Evolutionary conservation across 1,140 invertebrate genomes (phyloP).

Genomic region (Sesamia nonagrioides): DNA sequence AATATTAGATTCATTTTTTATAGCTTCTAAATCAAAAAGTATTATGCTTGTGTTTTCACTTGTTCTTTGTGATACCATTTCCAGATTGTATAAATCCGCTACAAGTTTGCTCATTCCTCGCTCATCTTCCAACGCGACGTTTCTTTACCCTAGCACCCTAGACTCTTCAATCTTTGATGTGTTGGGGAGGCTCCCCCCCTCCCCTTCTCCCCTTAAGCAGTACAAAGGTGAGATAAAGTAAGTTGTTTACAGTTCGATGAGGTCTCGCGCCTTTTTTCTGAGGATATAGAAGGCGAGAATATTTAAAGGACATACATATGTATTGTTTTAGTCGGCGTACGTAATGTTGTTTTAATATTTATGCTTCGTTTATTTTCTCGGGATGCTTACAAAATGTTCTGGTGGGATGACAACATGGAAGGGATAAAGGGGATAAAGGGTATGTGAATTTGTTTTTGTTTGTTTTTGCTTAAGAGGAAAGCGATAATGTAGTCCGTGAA

Average conservation of each 20-base stretch:
- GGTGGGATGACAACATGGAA: no score
- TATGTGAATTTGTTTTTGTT: no score
- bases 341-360: not conserved
- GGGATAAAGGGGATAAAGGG: no score
- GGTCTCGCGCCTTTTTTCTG: slow-evolving; percentile 34
- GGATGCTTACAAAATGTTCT: no score
- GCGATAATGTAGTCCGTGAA: no score
- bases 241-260: slow-evolving; percentile 57
- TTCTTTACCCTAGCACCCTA: slow-evolving; percentile 35
- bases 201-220: not conserved
- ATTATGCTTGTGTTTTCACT: no score
- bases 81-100: not conserved
- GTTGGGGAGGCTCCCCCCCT: slow-evolving; percentile 39
- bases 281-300: not conserved
- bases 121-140: slow-evolving; percentile 14
- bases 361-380: not conserved
- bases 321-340: not conserved
- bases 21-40: no score
- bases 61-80: no score
- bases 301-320: slow-evolving; percentile 6
- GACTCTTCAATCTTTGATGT: slow-evolving; percentile 70
- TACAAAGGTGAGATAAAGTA: slow-evolving; percentile 63
- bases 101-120: not conserved
- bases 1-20: no score
- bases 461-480: no score